Evolutionary conservation across 35 echinoderm and acorn worm species (phyloP), one percentile per base, ranked within the genome.

Genomic region (Apostichopus japonicus): DNA sequence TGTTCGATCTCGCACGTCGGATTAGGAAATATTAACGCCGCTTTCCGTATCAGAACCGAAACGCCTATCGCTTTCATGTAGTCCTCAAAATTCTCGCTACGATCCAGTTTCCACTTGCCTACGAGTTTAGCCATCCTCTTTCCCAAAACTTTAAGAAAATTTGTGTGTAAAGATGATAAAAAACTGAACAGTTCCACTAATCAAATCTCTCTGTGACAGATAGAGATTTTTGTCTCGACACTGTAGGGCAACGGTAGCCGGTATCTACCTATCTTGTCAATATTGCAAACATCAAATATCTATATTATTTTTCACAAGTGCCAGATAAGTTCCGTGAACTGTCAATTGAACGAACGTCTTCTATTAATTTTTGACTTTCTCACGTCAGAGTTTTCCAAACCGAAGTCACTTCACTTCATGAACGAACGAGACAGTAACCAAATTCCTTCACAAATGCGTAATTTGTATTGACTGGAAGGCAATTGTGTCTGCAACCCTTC

Each of bases 41-140:
- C 86, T 77, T 96, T 96, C 51, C 97, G 93, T 83, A 99, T 95
- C 8, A 93, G 93, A 3, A 93, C 2, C 24, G 84, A 94, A 25
- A 99, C 97, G 11, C 95, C 97, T 92, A 99, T 92, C 24, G 92
- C 91, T 56, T 93, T 93, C 93, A 99, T 91, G 73, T 99, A 99
- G 17, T 99, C 95, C 63, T 99, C 97, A 81, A 99, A 99, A 77
- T 96, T 96, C 55, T 99, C 97, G 70, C 97, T 99, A 24, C 92
- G 93, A 91, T 92, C 92, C 52, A 99, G 70, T 62, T 96, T 96
- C 95, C 95, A 99, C 22, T 83, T 99, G 21, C 97, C 97, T 8
- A 86, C 77, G 53, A 99, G 88, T 72, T 93, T 92, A 24, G 91
- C 91, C 90, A 95, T 65, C 6, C n/a, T 84, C 4, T 13, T 15